Evolutionary conservation across 2,113 vertebrate genomes (phyloP).

Genomic region (Actenoides hombroni): DNA sequence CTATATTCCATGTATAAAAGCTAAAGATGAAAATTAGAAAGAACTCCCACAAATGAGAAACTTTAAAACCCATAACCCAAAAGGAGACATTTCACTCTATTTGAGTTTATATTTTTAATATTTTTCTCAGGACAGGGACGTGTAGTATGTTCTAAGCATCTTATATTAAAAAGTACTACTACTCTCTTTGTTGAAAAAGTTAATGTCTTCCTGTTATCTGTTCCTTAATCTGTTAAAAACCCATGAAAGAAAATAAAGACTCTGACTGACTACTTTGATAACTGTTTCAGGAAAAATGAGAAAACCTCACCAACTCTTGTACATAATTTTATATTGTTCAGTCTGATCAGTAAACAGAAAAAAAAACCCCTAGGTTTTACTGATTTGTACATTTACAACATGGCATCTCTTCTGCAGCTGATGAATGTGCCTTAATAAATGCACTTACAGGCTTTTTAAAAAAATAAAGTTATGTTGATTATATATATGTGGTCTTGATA

Average conservation of each 20-base stretch:
- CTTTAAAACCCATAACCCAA: neutral
- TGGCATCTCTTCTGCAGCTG: neutral
- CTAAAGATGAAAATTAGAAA: neutral
- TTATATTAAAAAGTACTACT: slow-evolving; percentile 39
- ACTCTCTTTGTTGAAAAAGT: slow-evolving; percentile 39
- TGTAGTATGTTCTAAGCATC: neutral
- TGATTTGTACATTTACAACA: neutral
- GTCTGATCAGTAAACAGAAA: neutral
- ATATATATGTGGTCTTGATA: slow-evolving; percentile 26
- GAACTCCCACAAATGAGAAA: neutral
- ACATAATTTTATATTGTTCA: neutral
- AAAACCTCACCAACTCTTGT: neutral
- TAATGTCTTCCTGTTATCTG: neutral
- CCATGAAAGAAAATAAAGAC: neutral
- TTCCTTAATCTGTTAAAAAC: neutral
- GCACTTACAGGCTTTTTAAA: neutral
- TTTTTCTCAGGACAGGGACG: neutral
- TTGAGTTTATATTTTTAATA: neutral
- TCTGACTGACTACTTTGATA: neutral
- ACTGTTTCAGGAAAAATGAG: neutral
- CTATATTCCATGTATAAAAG: neutral
- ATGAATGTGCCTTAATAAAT: neutral
- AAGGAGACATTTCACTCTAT: neutral
- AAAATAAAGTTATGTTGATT: neutral
- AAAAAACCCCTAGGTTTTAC: neutral